Evolutionary conservation across 2,888 invertebrate genomes (phyloP), one percentile per base, ranked within the genome.

Genomic region (Tachina fera): DNA sequence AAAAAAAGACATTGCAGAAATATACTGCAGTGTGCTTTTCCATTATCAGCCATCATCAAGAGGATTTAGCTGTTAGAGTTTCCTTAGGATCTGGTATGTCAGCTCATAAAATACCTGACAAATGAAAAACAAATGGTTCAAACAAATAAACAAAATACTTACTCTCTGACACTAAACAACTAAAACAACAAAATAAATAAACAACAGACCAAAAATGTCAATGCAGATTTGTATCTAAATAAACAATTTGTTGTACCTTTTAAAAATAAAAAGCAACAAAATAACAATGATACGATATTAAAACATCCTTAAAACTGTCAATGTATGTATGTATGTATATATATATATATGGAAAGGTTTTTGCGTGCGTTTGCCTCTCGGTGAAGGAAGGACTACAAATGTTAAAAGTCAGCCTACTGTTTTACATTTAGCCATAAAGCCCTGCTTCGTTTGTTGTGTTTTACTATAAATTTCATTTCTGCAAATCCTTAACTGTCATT

Each of bases 401-500:
- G 53, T 47, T 47, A 39, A 71, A 14, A 56, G 56, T 56, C 53
- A 56, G 65, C 67, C 67, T 60, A 22, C 39, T 72, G 39, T 19
- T 47, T 14, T 16, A 14, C 45, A 9, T 78, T 58, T 22, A 53
- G 9, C 19, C n/a, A 1, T 10, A 19, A 47, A 49, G 22, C 51
- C 16, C 47, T 61, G 8, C 45, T 75, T 67, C 16, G 16, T 75
- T 68, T n/a, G 14, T 31, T 81, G 53, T 56, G 63, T 88, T 89
- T 88, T 89, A 89, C 90, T 89, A 91, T 91, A 91, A 91, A 91
- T 91, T 90, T 90, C 83, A 87, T 88, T 89, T 67, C 87, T 87
- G 88, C 87, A 91, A 91, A 91, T 91, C 91, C 91, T 88, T 87
- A 88, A 88, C 90, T 91, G 91, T 91, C 91, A 89, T 90, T 91